Percentiles rank a stretch among this genome's conserved stretches.
These are phyloP conservation scores for Heliocidaris tuberculata DNA, from an alignment of 35 echinoderm and acorn worm genomes.

Conservation along the genomic window DNA sequence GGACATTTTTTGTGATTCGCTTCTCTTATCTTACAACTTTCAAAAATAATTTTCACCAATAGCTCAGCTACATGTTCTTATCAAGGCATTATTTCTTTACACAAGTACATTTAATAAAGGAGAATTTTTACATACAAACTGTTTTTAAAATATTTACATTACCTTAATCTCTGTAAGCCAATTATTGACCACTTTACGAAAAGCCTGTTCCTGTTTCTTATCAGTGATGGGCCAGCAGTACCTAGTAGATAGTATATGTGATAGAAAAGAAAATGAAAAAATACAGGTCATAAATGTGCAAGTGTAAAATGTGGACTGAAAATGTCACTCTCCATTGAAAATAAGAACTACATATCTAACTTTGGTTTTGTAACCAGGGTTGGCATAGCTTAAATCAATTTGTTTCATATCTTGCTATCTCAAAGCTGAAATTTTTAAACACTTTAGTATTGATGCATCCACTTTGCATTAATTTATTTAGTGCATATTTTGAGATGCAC, in stretches of 20 bases:
- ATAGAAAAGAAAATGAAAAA: neutral
- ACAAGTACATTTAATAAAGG: neutral
- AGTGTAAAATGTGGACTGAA: no score
- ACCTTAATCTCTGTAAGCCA: conserved; percentile 80
- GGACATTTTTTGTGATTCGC: neutral
- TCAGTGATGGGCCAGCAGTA: conserved; percentile 88
- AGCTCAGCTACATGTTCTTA: neutral
- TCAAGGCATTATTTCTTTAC: neutral
- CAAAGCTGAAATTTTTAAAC: no score
- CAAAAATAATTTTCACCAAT: neutral
- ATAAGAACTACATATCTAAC: no score
- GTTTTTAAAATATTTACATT: neutral
- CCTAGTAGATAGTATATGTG: conserved; percentile 50
- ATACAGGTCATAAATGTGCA: neutral
- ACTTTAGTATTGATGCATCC: no score
- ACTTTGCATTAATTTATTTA: no score
- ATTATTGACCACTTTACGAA: conserved; percentile 71
- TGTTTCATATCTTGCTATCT: no score
- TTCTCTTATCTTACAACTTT: neutral
- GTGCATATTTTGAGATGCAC: no score
- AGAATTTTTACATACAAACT: neutral
- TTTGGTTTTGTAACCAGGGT: no score
- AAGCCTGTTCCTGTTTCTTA: conserved; percentile 95
- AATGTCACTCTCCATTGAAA: no score
- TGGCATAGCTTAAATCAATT: no score